phyloP scores from a whole-genome alignment of 2,113 vertebrate genomes.

The Maccullochella peelii region DNA sequence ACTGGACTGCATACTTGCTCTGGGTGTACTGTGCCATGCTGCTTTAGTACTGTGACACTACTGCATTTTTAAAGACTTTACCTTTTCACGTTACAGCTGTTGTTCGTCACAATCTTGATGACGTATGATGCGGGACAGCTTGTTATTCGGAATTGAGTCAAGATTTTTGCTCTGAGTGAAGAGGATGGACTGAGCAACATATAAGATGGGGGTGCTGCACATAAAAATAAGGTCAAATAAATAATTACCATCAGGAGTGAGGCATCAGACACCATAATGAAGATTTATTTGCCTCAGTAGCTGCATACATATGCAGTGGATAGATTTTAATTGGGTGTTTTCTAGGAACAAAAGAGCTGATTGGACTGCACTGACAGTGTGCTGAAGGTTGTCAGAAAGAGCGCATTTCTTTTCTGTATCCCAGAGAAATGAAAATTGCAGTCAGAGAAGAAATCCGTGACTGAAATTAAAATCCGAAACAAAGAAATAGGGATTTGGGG shows the following conservation, averaged over 20 bases:
- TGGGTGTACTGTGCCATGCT: conserved; percentile 34
- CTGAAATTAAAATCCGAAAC: conserved; percentile 49
- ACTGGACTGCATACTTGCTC: conserved; percentile 42
- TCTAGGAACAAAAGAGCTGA: conserved; percentile 66
- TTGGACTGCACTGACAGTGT: conserved; percentile 32
- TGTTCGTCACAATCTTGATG: conserved; percentile 37
- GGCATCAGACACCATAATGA: conserved; percentile 38
- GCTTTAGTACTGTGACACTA: conserved; percentile 54
- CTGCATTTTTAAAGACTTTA: conserved; percentile 45
- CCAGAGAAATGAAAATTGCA: conserved; percentile 22
- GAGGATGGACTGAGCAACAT: conserved; percentile 46
- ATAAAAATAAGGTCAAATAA: conserved; percentile 67
- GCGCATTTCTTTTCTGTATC: conserved; percentile 33
- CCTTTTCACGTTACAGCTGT: conserved; percentile 35
- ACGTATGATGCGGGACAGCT: conserved; percentile 59
- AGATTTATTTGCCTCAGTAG: conserved; percentile 42
- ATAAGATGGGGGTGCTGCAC: conserved; percentile 40
- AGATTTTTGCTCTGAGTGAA: conserved; percentile 31
- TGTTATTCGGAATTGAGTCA: conserved; percentile 47
- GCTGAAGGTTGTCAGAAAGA: conserved; percentile 53
- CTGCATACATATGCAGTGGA: conserved; percentile 41
- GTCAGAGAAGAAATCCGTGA: conserved; percentile 25
- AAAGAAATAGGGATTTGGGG: conserved; percentile 53
- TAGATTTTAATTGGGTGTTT: conserved; percentile 50
- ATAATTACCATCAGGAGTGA: conserved; percentile 61